phyloP scores from a whole-genome alignment of 2,797 vertebrate species.

The Esox lucius region DNA sequence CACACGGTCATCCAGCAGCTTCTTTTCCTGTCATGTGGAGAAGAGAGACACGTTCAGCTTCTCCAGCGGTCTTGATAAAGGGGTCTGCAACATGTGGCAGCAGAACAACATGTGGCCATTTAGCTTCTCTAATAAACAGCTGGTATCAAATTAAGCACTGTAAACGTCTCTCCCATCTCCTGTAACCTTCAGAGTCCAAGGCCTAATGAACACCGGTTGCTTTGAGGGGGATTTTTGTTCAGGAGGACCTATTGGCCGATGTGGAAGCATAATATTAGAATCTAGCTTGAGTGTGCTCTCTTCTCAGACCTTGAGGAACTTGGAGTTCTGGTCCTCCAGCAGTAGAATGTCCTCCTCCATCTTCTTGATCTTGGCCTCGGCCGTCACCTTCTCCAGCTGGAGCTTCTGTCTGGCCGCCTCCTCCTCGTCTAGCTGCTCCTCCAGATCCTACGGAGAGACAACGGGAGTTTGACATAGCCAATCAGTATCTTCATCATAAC shows the following conservation, averaged over 20 bases:
- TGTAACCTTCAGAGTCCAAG: not conserved
- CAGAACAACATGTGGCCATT: not conserved
- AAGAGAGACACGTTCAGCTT: not conserved
- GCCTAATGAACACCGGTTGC: not conserved
- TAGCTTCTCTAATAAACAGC: not conserved
- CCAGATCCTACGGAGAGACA: conserved; percentile 81
- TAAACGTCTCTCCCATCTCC: not conserved
- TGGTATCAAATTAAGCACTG: not conserved
- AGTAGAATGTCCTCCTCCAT: conserved; percentile 96
- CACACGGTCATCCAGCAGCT: conserved; percentile 92
- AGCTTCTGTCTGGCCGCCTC: conserved; percentile 95
- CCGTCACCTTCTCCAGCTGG: conserved; percentile 96
- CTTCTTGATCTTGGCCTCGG: conserved; percentile 97
- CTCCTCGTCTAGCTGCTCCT: conserved; percentile 96
- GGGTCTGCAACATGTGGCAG: not conserved
- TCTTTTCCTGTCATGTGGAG: conserved; percentile 85
- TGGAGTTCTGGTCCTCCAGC: conserved; percentile 96
- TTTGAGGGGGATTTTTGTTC: not conserved
- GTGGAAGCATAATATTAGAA: not conserved
- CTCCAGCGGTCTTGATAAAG: not conserved
- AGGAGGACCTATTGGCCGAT: not conserved
- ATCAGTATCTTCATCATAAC: not conserved
- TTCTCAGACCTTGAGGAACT: conserved; percentile 87
- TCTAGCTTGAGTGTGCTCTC: not conserved
- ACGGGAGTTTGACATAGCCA: not conserved